phyloP scores from a whole-genome alignment of 2,113 vertebrate genomes.

The Vulpes ferrilata region DNA sequence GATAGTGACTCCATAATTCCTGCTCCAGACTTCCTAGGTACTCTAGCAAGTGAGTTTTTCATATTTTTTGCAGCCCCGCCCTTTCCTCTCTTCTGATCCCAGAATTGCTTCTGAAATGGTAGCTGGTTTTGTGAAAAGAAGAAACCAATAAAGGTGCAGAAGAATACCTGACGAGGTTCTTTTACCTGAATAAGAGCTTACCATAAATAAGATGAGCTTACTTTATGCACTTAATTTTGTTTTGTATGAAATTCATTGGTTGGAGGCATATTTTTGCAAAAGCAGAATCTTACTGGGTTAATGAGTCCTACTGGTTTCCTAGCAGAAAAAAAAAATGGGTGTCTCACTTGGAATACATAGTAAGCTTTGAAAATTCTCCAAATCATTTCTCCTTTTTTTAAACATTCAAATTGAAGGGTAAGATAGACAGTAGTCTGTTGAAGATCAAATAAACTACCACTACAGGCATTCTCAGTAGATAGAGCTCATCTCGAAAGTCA shows the following conservation, averaged over 20 bases:
- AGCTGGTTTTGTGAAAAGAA: not conserved
- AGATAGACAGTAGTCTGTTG: slow-evolving; percentile 29
- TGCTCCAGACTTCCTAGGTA: not conserved
- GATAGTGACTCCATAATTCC: not conserved
- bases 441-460: slow-evolving; percentile 67
- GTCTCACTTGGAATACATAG: slow-evolving; percentile 47
- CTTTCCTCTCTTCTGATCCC: not conserved
- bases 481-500: slow-evolving; percentile 47
- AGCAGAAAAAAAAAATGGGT: not conserved
- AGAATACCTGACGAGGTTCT: not conserved
- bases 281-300: slow-evolving; percentile 51
- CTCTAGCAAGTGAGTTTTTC: not conserved
- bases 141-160: not conserved
- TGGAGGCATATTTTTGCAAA: slow-evolving; percentile 51
- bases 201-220: not conserved
- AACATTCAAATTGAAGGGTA: slow-evolving; percentile 61
- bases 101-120: not conserved
- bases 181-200: not conserved
- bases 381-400: slow-evolving; percentile 14
- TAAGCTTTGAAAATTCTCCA: slow-evolving; percentile 36
- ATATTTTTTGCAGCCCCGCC: not conserved
- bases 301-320: slow-evolving; percentile 36
- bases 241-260: slow-evolving; percentile 45
- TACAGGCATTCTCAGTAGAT: slow-evolving; percentile 28
- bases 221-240: slow-evolving; percentile 50